Evolutionary conservation across 2,797 vertebrate species (phyloP), one percentile per base, ranked within the genome.

Genomic region (Leontocebus nigricollis): DNA sequence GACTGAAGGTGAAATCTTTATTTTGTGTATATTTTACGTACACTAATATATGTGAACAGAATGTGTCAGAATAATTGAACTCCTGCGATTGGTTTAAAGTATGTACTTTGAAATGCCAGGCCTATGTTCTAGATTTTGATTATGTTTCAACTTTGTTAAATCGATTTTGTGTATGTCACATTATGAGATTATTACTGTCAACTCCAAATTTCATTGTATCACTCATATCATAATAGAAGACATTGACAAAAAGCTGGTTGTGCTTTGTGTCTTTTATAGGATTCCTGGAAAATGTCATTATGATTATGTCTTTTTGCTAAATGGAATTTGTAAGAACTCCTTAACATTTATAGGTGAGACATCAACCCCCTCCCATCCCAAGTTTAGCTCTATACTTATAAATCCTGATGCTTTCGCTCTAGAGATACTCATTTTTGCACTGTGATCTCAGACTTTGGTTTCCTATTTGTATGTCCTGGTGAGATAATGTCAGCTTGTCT

Each of bases 61-160:
- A 9, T 17, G 41, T 87, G n/a, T 48, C 55, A 93, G 92, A 94
- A 44, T 73, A 84, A 92, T 55, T 92, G 80, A 24, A 55, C 22
- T 85, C 26, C 57, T 48, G 14, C 55, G 39, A 75, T 84, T 48
- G 41, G 59, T 64, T 83, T 76, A 30, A 93, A 96, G 70, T 59
- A n/a, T 73, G 59, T 75, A 41, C 39, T 88, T 97, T 95, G 92
- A 48, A 95, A 95, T 85, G 81, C 57, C 57, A 92, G 70, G 64
- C 85, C 24, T 93, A 59, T 59, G 81, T 13, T 95, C 75, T 59
- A 86, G 75, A 86, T 83, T 93, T 86, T 96, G 79, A 90, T 88
- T 93, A 96, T 64, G 26, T 95, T 77, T 92, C n/a, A 93, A 61
- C 41, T 96, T 95, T 84, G 64, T 90, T 95, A 85, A 95, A 97